Evolutionary conservation across 2,113 vertebrate species (phyloP).

Genomic region (Anhinga rufa): DNA sequence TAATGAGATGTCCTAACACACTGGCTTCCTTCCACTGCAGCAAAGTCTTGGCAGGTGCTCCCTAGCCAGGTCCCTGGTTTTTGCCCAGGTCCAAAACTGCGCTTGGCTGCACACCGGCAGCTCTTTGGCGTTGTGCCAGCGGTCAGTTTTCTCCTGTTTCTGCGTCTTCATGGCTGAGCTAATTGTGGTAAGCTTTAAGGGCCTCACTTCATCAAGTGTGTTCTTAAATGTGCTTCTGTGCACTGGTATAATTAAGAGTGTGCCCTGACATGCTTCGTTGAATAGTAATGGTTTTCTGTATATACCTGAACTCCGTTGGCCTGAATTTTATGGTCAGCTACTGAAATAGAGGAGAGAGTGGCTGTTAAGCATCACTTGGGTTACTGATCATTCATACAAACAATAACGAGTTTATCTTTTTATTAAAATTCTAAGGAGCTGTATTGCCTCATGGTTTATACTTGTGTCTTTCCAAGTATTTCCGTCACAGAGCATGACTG

Average conservation of each 20-base stretch:
- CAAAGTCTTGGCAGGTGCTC: neutral
- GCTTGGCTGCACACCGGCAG: neutral
- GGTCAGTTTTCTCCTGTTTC: neutral
- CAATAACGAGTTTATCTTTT: neutral
- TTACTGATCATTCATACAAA: neutral
- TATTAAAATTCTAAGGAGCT: neutral
- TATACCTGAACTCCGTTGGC: neutral
- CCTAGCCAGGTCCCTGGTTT: neutral
- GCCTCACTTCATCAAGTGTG: neutral
- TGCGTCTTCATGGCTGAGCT: neutral
- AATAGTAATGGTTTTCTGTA: neutral
- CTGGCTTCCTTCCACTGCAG: neutral
- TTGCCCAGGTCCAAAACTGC: neutral
- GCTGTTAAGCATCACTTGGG: neutral
- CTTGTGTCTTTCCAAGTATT: neutral
- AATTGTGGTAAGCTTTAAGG: neutral
- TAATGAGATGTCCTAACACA: neutral
- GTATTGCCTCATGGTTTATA: neutral
- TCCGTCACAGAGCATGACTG: neutral
- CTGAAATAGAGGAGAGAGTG: neutral
- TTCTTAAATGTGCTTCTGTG: neutral
- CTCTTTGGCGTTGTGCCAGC: rapidly evolving
- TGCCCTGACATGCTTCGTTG: neutral
- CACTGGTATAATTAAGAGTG: neutral
- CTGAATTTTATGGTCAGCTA: neutral